Base-by-base conservation (phyloP, 2,113 vertebrate genomes). In the Oncorhynchus nerka region DNA sequence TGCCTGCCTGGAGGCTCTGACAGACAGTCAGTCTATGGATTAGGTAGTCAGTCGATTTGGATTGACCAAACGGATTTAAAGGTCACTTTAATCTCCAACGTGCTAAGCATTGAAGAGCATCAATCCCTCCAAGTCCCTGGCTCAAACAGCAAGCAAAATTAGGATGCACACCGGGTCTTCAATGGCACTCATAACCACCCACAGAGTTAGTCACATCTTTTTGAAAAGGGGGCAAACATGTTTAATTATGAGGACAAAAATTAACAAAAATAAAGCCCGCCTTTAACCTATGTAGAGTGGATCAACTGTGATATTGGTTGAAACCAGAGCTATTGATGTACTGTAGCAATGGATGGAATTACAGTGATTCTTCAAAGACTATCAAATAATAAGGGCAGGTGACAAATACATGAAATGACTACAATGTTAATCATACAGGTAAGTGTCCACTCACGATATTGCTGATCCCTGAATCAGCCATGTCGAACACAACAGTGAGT, bases 401-500 rank as follows among this genome's bases (percentile, higher is more conserved):
- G 12, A 22, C 16, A 22, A 22, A 22, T 22, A 62, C 59, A n/a
- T 24, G n/a, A 62, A 62, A 22, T 0, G 7, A 62, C 59, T 62
- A 62, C 9, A n/a, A 55, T 55, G 16, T 55, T 55, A 55, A 55
- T 19, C 5, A 62, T 24, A 20, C 16, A 62, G 59, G 4, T 22
- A 62, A 22, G n/a, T 22, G 59, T 26, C 3, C 16, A 91, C 97
- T 97, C 92, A 99, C 97, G 73, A 99, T 96, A 84, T 96, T 97
- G 87, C 95, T 92, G 76, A 99, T 74, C 82, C 97, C 97, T 70
- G 96, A 97, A 28, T 99, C 98, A 0, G 95, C 68, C 95, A 99
- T 96, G 91, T 99, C 98, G 83, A 99, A 98, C 71, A 99, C 94
- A 55, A 99, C 96, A 0, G 97, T 98, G 69, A 99, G 82, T 0